Evolutionary conservation across 2,797 vertebrate genomes (phyloP).

Genomic region (Caiman crocodilus): DNA sequence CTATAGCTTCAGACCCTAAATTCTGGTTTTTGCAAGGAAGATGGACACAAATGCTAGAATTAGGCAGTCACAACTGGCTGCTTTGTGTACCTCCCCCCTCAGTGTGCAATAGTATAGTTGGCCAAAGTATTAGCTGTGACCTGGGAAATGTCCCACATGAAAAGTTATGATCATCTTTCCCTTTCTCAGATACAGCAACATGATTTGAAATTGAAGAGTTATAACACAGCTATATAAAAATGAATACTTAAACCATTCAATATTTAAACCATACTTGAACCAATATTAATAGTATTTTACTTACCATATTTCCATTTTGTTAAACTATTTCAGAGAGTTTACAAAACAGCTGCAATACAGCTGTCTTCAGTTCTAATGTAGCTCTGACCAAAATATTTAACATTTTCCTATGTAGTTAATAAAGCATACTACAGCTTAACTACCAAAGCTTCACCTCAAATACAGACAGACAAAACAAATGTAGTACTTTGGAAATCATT

Average conservation of each 20-base stretch:
- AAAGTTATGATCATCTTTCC: neutral
- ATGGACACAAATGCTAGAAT: neutral
- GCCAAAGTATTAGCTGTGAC: neutral
- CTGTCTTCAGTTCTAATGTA: neutral
- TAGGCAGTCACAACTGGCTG: neutral
- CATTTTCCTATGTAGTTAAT: conserved; percentile 15
- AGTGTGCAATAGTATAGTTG: too few relatives aligned
- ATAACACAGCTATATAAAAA: neutral
- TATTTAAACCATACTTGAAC: neutral
- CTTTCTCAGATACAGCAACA: neutral
- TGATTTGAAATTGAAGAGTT: neutral
- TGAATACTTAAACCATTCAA: neutral
- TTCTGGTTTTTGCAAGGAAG: neutral
- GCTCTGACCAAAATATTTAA: conserved; percentile 35
- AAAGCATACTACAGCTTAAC: conserved; percentile 35
- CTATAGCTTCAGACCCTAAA: too few relatives aligned
- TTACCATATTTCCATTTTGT: neutral
- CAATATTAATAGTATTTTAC: conserved; percentile 31
- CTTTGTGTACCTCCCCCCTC: neutral
- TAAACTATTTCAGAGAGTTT: conserved; percentile 30
- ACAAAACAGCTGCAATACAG: conserved; percentile 11
- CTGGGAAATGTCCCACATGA: conserved; percentile 2
- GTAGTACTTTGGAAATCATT: neutral
- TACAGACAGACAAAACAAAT: conserved; percentile 58
- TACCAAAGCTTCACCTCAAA: conserved; percentile 55